Base-by-base conservation (phyloP, 2,797 vertebrate species). In the Taenioides sp. region DNA sequence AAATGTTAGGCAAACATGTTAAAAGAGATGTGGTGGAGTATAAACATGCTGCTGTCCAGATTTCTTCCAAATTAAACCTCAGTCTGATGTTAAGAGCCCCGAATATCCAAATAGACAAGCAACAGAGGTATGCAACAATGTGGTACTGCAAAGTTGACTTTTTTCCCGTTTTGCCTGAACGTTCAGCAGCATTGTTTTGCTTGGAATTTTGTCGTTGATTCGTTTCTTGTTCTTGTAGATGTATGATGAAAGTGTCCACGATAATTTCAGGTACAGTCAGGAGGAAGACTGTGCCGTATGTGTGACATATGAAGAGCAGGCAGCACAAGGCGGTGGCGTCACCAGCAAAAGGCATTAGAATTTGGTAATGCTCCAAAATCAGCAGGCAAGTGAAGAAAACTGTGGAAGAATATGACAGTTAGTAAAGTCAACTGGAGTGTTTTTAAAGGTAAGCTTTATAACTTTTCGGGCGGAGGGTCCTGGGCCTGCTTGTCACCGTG, bases 241-340 rank as follows among this genome's bases (percentile, higher is more conserved):
- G 76, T 55, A 77, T 68, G 43, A 69, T 37, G 66, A 89, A 54
- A 23, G 84, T 80, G 82, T 95, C 94, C 75, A 83, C 71, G 1
- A 88, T 75, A 0, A 93, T 88, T 69, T 94, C 84, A 40, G 91
- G 92, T 1, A 81, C 77, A n/a, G 71, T 89, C 67, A 95, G 80
- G 34, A 94, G 80, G 73, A 94, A n/a, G 65, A 92, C 90, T 0
- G 62, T 66, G 1, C 86, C 85, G 4, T 95, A 95, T 1, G 89
- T 90, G 80, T 93, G 84, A 75, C 93, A 84, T 49, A 94, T 90
- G 66, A 95, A 95, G 50, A 94, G 86, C 72, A 94, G 85, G 83
- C 91, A 92, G 71, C 91, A 92, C 69, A 95, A 82, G 37, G 92
- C 89, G 5, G 94, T 83, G 75, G 86, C 22, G 0, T 94, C 92